Evolutionary conservation across 2,797 vertebrate species (phyloP).

Genomic region (Spinibarbus caldwelli): DNA sequence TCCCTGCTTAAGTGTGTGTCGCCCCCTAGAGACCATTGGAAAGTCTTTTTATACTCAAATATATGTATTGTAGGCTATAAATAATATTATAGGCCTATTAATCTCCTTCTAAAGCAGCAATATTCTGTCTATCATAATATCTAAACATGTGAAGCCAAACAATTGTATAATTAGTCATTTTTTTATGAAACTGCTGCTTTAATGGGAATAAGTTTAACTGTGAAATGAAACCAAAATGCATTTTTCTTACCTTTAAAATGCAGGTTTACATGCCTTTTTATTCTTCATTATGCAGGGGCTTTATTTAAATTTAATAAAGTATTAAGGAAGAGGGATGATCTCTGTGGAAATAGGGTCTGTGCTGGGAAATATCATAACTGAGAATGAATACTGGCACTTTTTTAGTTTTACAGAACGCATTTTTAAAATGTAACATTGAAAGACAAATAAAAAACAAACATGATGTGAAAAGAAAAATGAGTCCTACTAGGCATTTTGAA

Average conservation of each 20-base stretch:
- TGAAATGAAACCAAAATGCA: background rate
- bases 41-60: background rate
- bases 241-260: background rate
- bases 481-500: background rate
- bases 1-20: background rate
- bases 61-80: background rate
- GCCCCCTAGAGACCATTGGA: slow-evolving; percentile 34
- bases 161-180: background rate
- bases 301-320: background rate
- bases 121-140: background rate
- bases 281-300: background rate
- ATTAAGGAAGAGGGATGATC: background rate
- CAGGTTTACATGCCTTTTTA: slow-evolving; percentile 45
- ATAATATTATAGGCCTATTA: background rate
- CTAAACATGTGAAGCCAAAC: background rate
- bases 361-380: background rate
- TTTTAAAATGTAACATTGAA: slow-evolving; percentile 3
- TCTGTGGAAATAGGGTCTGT: background rate
- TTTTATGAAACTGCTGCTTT: background rate
- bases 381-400: slow-evolving; percentile 24
- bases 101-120: background rate
- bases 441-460: slow-evolving; percentile 18
- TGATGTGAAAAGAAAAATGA: background rate
- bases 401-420: slow-evolving; percentile 19
- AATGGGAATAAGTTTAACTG: background rate